phyloP scores from a whole-genome alignment of 2,113 vertebrate genomes.

The Sialia sialis region DNA sequence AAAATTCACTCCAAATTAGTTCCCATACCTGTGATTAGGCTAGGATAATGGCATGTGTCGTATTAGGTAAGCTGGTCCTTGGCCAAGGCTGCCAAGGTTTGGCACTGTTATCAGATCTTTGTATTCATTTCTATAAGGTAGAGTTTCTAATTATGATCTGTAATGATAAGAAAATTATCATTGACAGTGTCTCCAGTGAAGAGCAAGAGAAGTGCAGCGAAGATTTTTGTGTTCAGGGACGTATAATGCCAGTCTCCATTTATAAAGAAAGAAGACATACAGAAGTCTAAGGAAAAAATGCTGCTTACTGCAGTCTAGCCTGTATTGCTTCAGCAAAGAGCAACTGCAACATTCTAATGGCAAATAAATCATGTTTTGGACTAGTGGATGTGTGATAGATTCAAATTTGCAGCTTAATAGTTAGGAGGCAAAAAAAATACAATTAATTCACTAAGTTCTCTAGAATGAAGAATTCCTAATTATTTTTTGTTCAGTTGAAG shows the following conservation, averaged over 20 bases:
- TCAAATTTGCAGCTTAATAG: not conserved
- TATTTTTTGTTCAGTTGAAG: not conserved
- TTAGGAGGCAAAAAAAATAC: not conserved
- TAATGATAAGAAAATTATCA: not conserved
- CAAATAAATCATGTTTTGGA: not conserved
- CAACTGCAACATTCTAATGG: not conserved
- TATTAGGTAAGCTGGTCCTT: not conserved
- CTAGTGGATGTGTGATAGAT: not conserved
- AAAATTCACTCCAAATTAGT: not conserved
- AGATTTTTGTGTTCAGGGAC: not conserved
- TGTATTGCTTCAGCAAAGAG: not conserved
- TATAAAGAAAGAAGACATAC: not conserved
- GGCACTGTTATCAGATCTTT: not conserved
- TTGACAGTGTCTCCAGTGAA: not conserved
- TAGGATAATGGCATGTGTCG: not conserved
- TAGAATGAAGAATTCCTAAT: not conserved
- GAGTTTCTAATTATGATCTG: not conserved
- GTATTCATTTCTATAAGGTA: not conserved
- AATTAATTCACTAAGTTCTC: not conserved
- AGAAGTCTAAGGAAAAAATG: not conserved
- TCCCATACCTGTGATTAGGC: not conserved
- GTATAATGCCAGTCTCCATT: not conserved
- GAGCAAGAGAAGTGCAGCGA: too few species aligned
- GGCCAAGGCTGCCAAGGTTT: not conserved
- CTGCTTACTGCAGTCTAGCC: not conserved